A percentile compares a stretch with the other conserved stretches of the same genome.
These are phyloP conservation scores for Gnathonemus echidnorhynchus DNA, from an alignment of 2,113 vertebrate genomes.

Conservation along the genomic window DNA sequence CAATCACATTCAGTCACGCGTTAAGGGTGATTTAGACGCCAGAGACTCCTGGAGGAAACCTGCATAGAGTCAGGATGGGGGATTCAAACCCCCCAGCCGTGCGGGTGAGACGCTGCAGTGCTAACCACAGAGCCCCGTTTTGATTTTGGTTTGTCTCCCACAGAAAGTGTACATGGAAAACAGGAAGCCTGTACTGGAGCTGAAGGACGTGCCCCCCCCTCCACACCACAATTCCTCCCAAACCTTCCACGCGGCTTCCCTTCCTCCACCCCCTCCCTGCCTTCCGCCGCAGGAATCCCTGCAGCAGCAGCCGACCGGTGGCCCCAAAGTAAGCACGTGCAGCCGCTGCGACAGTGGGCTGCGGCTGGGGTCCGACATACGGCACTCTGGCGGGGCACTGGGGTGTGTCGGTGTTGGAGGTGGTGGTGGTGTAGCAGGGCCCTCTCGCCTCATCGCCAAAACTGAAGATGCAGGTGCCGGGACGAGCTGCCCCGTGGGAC, in stretches of 20 bases:
- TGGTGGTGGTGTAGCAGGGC: slow-evolving; percentile 44
- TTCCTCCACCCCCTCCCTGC: slow-evolving; percentile 67
- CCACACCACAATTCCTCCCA: slow-evolving; percentile 61
- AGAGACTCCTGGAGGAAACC: not conserved
- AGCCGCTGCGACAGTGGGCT: slow-evolving; percentile 59
- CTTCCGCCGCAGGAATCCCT: slow-evolving; percentile 54
- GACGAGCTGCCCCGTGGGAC: slow-evolving; percentile 69
- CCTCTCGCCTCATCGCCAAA: slow-evolving; percentile 60
- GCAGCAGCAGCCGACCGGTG: slow-evolving; percentile 60
- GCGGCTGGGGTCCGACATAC: slow-evolving; percentile 19
- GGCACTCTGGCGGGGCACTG: slow-evolving; percentile 47
- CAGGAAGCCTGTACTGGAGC: slow-evolving; percentile 69
- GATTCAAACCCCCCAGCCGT: not conserved
- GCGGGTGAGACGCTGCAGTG: not conserved
- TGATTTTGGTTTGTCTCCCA: not conserved
- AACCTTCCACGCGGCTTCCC: slow-evolving; percentile 64
- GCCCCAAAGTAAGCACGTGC: slow-evolving; percentile 90
- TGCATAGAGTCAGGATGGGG: not conserved
- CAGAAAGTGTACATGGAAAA: slow-evolving; percentile 86
- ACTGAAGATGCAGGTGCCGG: slow-evolving; percentile 61
- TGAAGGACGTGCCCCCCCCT: slow-evolving; percentile 81
- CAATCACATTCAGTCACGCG: not conserved
- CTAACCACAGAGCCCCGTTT: not conserved
- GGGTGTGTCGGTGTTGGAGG: slow-evolving; percentile 49
- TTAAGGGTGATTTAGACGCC: not conserved